These are phyloP conservation scores for Eufriesea mexicana DNA, from an alignment of 1,140 invertebrate genomes.

Conservation along the genomic window DNA sequence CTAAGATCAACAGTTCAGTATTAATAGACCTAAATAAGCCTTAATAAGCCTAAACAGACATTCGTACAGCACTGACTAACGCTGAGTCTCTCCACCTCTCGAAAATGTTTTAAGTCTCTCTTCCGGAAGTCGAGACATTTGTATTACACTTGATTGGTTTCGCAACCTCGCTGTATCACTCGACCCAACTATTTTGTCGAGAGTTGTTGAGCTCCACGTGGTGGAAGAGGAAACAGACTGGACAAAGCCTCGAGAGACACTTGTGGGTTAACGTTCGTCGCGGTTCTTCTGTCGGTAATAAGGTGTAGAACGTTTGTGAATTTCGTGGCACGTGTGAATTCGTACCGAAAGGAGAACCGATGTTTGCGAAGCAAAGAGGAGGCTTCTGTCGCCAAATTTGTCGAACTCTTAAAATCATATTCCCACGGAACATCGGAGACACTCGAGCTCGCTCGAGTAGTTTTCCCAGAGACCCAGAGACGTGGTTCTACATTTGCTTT, in stretches of 20 bases:
- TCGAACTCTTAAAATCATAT: conserved; percentile 18
- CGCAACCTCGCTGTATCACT: too few species aligned
- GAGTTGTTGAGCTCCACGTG: not conserved
- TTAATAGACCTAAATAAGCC: too few species aligned
- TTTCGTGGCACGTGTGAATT: not conserved
- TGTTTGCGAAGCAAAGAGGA: conserved; percentile 6
- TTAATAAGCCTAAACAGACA: too few species aligned
- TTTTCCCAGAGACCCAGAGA: not conserved
- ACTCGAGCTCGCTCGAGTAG: not conserved
- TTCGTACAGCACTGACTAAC: too few species aligned
- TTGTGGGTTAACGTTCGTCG: not conserved
- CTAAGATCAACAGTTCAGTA: too few species aligned
- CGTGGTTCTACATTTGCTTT: not conserved
- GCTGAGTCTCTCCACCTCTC: too few species aligned
- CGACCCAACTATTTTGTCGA: too few species aligned
- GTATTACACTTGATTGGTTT: too few species aligned
- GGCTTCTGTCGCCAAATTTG: not conserved
- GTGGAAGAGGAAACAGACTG: not conserved
- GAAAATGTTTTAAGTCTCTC: too few species aligned
- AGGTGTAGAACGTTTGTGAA: not conserved
- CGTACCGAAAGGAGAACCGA: not conserved
- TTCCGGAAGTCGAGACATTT: too few species aligned
- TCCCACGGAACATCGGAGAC: not conserved
- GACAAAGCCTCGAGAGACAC: not conserved
- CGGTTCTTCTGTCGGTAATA: not conserved